Conservation (phyloP, 37 sponge, comb jelly and placozoan genomes). For the Haliclona indistincta region DNA sequence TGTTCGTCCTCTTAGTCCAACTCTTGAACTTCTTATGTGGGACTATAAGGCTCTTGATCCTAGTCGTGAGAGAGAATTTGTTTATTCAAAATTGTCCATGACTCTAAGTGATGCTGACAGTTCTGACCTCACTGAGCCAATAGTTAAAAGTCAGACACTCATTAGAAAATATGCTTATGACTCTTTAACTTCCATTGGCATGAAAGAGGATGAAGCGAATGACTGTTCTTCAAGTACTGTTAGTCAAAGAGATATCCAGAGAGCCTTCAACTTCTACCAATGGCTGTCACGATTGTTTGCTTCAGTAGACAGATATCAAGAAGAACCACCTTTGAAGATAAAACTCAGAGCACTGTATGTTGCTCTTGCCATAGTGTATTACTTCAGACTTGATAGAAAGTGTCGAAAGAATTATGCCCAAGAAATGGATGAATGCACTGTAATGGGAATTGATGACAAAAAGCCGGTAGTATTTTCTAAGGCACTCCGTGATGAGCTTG, state of each 20-base stretch:
- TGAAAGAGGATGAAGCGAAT: constrained; percentile 36
- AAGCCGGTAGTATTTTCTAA: constrained; percentile 10
- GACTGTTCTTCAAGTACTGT: constrained; percentile 67
- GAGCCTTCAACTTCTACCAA: constrained; percentile 58
- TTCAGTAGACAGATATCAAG: neutral
- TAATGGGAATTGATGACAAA: constrained; percentile 7
- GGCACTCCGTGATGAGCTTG: constrained; percentile 53
- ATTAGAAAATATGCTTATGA: constrained; percentile 70
- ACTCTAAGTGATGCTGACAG: constrained; percentile 9
- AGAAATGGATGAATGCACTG: neutral
- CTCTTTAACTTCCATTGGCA: constrained; percentile 25
- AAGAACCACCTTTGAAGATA: neutral
- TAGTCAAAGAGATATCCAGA: constrained; percentile 86
- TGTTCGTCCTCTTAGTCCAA: constrained; percentile 76
- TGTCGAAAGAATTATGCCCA: constrained; percentile 42
- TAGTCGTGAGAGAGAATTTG: constrained; percentile 73
- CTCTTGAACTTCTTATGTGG: constrained; percentile 73
- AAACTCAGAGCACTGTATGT: constrained; percentile 41
- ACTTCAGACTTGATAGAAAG: constrained; percentile 67
- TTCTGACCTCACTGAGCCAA: constrained; percentile 35
- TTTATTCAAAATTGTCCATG: constrained; percentile 59
- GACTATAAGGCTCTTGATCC: constrained; percentile 74
- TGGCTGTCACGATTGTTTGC: constrained; percentile 46
- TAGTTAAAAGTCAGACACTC: constrained; percentile 62
- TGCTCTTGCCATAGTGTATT: constrained; percentile 80